A percentile compares a stretch with the other conserved stretches of the same genome.
These are phyloP conservation scores for Drosophila burlai DNA, from an alignment of 1,140 invertebrate species.

Conservation along the genomic window DNA sequence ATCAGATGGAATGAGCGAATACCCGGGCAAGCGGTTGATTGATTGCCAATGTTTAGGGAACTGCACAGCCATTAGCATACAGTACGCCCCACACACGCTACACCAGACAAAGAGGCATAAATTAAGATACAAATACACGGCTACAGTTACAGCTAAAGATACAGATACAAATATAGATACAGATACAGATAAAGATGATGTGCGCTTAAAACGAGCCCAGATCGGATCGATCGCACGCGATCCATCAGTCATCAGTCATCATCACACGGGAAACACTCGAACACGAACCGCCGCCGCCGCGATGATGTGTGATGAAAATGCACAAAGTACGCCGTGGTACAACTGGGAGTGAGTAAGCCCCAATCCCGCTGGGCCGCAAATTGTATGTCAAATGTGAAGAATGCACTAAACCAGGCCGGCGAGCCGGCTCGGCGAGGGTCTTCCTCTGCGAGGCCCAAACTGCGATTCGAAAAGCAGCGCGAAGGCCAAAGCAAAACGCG, in stretches of 20 bases:
- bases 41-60: slow-evolving; percentile 64
- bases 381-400: slow-evolving; percentile 78
- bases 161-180: slow-evolving; percentile 19
- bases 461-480: slow-evolving; percentile 18
- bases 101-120: slow-evolving; percentile 64
- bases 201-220: slow-evolving; percentile 54
- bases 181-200: slow-evolving; percentile 37
- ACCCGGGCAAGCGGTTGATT: slow-evolving; percentile 19
- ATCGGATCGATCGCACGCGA: slow-evolving; percentile 46
- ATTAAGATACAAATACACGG: slow-evolving; percentile 52
- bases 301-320: slow-evolving; percentile 11
- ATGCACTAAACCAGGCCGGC: slow-evolving; percentile 33
- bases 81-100: slow-evolving; percentile 10
- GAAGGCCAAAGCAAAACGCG: slow-evolving; percentile 60
- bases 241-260: slow-evolving; percentile 51
- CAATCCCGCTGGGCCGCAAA: slow-evolving; percentile 21
- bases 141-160: slow-evolving; percentile 2
- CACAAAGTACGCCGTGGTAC: background rate
- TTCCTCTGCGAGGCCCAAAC: slow-evolving; percentile 9
- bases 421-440: slow-evolving; percentile 10
- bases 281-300: background rate
- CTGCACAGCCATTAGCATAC: slow-evolving; percentile 67
- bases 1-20: slow-evolving; percentile 42
- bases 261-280: slow-evolving; percentile 69
- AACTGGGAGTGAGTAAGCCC: slow-evolving; percentile 34